These are phyloP conservation scores for Atopsyche davidsoni DNA, from an alignment of 1,140 invertebrate species.

Conservation along the genomic window DNA sequence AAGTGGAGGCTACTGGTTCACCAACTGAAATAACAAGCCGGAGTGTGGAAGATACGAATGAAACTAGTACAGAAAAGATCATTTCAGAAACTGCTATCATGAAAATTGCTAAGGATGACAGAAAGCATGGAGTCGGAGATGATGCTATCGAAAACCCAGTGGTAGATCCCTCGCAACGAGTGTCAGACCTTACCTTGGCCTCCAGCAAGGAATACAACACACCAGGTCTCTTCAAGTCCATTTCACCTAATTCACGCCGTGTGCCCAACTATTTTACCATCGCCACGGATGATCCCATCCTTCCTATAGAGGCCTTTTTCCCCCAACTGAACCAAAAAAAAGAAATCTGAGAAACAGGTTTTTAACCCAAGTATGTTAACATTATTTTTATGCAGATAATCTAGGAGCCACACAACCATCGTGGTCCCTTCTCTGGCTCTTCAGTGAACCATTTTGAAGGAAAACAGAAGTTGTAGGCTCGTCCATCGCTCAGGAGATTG, in stretches of 20 bases:
- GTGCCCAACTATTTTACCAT: slow-evolving; percentile 57
- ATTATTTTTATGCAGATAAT: too few species aligned
- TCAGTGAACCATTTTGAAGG: too few species aligned
- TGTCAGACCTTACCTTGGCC: slow-evolving; percentile 53
- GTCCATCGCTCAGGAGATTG: too few species aligned
- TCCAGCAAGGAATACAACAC: slow-evolving; percentile 54
- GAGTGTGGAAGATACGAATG: slow-evolving; percentile 30
- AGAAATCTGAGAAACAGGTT: too few species aligned
- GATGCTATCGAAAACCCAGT: slow-evolving; percentile 36
- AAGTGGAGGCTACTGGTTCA: slow-evolving; percentile 10
- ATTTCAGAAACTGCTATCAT: slow-evolving; percentile 49
- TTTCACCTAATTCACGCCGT: slow-evolving; percentile 45
- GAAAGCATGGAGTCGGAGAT: slow-evolving; percentile 34
- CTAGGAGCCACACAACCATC: too few species aligned
- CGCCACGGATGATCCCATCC: slow-evolving; percentile 56
- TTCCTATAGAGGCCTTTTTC: slow-evolving; percentile 58
- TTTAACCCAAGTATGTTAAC: too few species aligned
- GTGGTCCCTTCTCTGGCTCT: too few species aligned
- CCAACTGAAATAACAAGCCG: background rate
- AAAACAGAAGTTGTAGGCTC: too few species aligned
- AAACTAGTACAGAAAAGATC: slow-evolving; percentile 43
- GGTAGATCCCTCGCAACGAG: slow-evolving; percentile 50
- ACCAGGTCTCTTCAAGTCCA: slow-evolving; percentile 50
- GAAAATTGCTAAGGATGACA: slow-evolving; percentile 46
- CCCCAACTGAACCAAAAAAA: slow-evolving; percentile 53